Evolutionary conservation across 1,140 invertebrate genomes (phyloP).

Genomic region (Pseudoatta argentina): DNA sequence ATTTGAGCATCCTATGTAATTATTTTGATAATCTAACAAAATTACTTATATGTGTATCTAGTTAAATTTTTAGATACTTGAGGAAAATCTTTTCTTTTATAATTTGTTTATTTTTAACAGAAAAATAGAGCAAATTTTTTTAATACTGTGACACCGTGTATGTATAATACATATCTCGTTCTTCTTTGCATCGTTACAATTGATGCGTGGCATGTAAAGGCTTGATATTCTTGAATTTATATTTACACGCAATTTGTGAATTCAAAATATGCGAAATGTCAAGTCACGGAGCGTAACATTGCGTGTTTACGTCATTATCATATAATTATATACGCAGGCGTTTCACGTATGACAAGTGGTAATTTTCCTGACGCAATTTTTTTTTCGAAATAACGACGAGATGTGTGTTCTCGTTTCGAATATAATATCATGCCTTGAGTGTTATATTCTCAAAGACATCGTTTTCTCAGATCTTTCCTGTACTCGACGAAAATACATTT

Average conservation of each 20-base stretch:
- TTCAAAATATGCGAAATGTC: not conserved
- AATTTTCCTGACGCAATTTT: slow-evolving; percentile 21
- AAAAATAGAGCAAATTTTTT: not conserved
- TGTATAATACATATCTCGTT: not conserved
- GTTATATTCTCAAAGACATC: not conserved
- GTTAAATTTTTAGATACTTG: too few species aligned
- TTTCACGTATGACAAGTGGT: not conserved
- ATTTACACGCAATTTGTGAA: not conserved
- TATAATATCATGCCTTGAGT: slow-evolving; percentile 29
- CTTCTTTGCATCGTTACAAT: not conserved
- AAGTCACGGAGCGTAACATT: not conserved
- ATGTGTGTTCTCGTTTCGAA: slow-evolving; percentile 17
- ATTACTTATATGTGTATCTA: too few species aligned
- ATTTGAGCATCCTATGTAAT: too few species aligned
- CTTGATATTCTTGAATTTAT: not conserved
- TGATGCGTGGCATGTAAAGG: not conserved
- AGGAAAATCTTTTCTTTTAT: too few species aligned
- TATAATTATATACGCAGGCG: not conserved
- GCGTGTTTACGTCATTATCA: not conserved
- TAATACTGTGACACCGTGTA: not conserved
- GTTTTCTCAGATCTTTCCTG: not conserved
- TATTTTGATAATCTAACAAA: too few species aligned
- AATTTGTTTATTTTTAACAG: not conserved
- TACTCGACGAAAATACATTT: not conserved
- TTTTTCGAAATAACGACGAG: not conserved